phyloP scores from a whole-genome alignment of 1,140 invertebrate species.

The Schlechtendalia chinensis region DNA sequence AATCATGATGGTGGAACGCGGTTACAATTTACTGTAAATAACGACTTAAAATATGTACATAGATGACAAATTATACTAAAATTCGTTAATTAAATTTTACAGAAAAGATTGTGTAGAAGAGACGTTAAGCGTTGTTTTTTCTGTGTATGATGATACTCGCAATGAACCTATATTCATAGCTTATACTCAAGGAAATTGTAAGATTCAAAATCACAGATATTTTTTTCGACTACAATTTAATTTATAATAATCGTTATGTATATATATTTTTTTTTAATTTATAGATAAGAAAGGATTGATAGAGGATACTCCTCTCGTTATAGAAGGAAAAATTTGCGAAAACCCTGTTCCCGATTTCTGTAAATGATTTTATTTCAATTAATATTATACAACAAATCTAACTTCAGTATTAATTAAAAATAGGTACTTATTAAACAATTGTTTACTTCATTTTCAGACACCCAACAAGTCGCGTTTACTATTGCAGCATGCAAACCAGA shows the following conservation, averaged over 20 bases:
- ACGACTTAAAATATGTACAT: no score
- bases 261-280: background rate
- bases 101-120: no score
- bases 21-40: background rate
- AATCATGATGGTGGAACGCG: background rate
- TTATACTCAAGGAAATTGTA: background rate
- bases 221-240: no score
- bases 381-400: background rate
- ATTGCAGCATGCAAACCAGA: background rate
- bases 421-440: background rate
- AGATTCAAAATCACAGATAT: no score
- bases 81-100: no score
- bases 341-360: background rate
- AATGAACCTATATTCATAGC: fast-evolving
- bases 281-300: background rate
- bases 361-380: background rate
- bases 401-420: background rate
- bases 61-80: no score
- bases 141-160: background rate
- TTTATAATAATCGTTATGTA: background rate
- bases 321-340: background rate
- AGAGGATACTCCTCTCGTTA: fast-evolving
- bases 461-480: fast-evolving
- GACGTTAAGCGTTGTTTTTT: background rate
- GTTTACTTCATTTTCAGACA: background rate